phyloP scores from a whole-genome alignment of 2,113 vertebrate species.

The Gavia stellata region DNA sequence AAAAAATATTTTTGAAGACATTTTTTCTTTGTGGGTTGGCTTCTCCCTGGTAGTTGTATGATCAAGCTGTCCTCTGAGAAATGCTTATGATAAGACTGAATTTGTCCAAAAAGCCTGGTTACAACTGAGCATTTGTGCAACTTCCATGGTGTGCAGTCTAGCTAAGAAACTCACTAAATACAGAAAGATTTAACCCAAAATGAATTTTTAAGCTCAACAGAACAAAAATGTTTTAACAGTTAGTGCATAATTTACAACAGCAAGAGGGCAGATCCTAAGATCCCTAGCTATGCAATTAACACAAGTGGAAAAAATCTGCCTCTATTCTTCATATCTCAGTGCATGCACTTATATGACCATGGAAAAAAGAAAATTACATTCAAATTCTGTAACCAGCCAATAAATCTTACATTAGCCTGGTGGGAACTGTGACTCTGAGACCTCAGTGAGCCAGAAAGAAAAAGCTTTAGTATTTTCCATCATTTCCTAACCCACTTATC shows the following conservation, averaged over 20 bases:
- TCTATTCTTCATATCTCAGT: not conserved
- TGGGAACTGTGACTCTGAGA: not conserved
- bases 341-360: accelerated
- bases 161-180: not conserved
- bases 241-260: not conserved
- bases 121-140: not conserved
- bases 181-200: not conserved
- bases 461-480: not conserved
- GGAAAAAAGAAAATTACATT: not conserved
- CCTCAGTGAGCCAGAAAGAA: not conserved
- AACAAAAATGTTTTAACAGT: not conserved
- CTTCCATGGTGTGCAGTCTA: not conserved
- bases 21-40: not conserved
- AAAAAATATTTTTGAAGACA: not conserved
- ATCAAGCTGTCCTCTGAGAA: not conserved
- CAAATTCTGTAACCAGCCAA: not conserved
- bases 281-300: not conserved
- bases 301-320: not conserved
- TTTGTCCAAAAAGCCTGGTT: not conserved
- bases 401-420: not conserved
- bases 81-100: not conserved
- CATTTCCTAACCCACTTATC: not conserved
- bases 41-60: not conserved
- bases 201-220: not conserved
- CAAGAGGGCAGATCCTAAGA: not conserved